These are phyloP conservation scores for Fringilla coelebs DNA, from an alignment of 2,797 vertebrate species.

Conservation along the genomic window DNA sequence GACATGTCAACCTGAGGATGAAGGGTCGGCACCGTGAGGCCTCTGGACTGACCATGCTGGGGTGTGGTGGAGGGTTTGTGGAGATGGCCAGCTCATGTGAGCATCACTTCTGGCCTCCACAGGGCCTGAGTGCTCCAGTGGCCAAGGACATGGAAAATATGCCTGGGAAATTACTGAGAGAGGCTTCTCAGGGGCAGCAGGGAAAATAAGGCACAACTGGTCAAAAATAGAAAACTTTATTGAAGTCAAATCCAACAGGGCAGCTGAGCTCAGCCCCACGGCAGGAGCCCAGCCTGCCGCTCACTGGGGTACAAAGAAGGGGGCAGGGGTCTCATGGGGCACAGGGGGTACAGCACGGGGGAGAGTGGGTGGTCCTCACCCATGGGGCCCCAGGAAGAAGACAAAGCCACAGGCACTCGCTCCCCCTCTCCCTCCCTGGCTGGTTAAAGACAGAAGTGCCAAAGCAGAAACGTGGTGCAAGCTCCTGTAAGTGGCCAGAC, in stretches of 20 bases:
- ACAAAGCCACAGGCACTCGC: not conserved
- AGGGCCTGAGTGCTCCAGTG: not conserved
- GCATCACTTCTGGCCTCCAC: not conserved
- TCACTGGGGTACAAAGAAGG: not conserved
- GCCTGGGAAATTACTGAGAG: not conserved
- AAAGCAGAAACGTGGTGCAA: slow-evolving; percentile 45
- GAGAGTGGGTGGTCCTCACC: not conserved
- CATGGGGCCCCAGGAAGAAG: not conserved
- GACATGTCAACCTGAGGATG: not conserved
- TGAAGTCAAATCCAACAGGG: slow-evolving; percentile 62
- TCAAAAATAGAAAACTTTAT: slow-evolving; percentile 82
- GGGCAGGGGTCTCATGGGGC: not conserved
- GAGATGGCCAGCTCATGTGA: not conserved
- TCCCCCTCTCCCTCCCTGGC: not conserved
- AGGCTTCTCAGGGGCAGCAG: slow-evolving; percentile 22
- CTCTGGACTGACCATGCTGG: not conserved
- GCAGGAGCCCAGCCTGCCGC: slow-evolving; percentile 54
- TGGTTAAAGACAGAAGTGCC: slow-evolving; percentile 31
- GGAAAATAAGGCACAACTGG: slow-evolving; percentile 73
- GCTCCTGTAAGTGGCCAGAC: not conserved
- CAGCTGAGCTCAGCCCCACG: slow-evolving; percentile 34
- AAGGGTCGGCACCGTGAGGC: not conserved
- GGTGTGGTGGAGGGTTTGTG: not conserved
- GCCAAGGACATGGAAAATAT: not conserved
- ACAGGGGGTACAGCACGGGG: not conserved